phyloP scores from a whole-genome alignment of 53 echinoderm and acorn worm species.

The Echinometra lucunter region DNA sequence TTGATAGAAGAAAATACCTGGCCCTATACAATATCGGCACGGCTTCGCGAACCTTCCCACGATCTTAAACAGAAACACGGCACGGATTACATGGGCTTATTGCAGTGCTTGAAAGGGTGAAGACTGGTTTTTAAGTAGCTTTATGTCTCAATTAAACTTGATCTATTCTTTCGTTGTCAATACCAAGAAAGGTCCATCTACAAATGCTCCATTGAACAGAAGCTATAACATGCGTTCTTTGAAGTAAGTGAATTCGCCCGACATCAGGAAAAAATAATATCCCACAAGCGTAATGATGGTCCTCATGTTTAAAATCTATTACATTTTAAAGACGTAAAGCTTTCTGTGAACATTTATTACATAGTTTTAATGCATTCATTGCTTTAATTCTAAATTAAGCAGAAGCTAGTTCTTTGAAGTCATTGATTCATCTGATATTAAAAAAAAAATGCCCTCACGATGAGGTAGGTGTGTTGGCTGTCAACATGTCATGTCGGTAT shows the following conservation, averaged over 20 bases:
- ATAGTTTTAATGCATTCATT: too few relatives aligned
- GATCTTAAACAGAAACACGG: slow-evolving; percentile 4
- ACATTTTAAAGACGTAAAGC: too few relatives aligned
- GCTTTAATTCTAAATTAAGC: background rate
- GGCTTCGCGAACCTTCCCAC: slow-evolving; percentile 18
- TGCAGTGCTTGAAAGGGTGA: slow-evolving; percentile 35
- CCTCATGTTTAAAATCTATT: too few relatives aligned
- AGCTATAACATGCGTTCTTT: background rate
- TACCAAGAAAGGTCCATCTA: background rate
- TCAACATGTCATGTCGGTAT: too few relatives aligned
- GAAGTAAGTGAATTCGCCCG: background rate
- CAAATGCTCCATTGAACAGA: background rate
- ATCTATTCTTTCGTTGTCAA: background rate
- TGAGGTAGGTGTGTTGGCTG: too few relatives aligned
- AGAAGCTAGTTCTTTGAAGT: background rate
- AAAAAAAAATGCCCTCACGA: too few relatives aligned
- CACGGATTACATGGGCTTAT: background rate
- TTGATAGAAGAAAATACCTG: background rate
- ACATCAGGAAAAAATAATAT: too few relatives aligned
- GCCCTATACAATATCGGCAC: background rate
- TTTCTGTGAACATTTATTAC: too few relatives aligned
- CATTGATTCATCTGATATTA: background rate
- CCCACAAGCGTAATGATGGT: too few relatives aligned
- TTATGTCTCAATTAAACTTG: slow-evolving; percentile 11
- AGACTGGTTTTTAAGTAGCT: background rate